Evolutionary conservation across 2,888 invertebrate species (phyloP).

Genomic region (Chydorus sphaericus): DNA sequence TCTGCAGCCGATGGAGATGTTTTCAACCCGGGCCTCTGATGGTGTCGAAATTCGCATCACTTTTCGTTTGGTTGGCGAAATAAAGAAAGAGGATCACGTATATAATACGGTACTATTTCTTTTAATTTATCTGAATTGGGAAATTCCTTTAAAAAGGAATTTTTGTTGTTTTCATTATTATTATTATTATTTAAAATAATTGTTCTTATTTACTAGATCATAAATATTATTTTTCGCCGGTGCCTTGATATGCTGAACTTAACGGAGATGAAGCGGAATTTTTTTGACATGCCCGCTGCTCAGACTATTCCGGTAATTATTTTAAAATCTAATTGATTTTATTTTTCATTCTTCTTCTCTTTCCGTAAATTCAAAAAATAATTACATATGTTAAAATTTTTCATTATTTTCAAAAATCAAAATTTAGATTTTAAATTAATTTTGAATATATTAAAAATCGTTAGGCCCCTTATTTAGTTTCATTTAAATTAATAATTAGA

Average conservation of each 20-base stretch:
- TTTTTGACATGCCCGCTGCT: conserved; percentile 17
- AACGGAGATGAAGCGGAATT: conserved; percentile 68
- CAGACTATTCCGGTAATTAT: not conserved
- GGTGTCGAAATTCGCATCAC: conserved; percentile 32
- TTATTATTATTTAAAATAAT: too few relatives aligned
- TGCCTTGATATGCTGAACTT: conserved; percentile 45
- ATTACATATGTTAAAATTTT: too few relatives aligned
- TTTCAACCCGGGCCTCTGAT: conserved; percentile 40
- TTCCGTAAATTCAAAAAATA: too few relatives aligned
- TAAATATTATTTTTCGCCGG: conserved; percentile 59
- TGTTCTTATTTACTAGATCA: conserved; percentile 59
- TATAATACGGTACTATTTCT: conserved; percentile 13
- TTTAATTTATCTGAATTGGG: not conserved
- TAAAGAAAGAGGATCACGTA: conserved; percentile 16
- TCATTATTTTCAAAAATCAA: too few relatives aligned
- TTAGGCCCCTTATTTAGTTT: too few relatives aligned
- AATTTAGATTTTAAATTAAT: too few relatives aligned
- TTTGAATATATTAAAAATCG: too few relatives aligned
- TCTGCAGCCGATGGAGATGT: conserved; percentile 42
- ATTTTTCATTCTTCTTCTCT: too few relatives aligned
- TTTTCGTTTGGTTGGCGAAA: conserved; percentile 18
- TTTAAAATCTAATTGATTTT: too few relatives aligned
- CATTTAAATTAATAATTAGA: too few relatives aligned
- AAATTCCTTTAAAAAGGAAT: too few relatives aligned
- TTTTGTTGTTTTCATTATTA: not conserved